Evolutionary conservation across 2,797 vertebrate genomes (phyloP).

Genomic region (Sebastes matsubarae): DNA sequence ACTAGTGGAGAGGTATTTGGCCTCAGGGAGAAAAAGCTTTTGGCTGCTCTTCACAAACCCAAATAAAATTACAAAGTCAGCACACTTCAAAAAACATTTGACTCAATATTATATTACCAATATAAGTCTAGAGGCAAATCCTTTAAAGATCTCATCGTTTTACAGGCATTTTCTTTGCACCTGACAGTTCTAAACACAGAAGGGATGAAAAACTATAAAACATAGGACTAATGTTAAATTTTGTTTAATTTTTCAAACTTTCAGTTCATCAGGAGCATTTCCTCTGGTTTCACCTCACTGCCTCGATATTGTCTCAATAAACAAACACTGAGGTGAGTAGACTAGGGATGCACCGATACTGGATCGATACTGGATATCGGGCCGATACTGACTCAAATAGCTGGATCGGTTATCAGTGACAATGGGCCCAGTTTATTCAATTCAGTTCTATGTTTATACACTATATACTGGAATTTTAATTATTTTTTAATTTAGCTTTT

Average conservation of each 20-base stretch:
- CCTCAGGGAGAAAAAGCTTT: slow-evolving; percentile 15
- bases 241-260: background rate
- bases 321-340: too few relatives aligned
- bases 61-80: background rate
- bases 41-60: background rate
- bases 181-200: background rate
- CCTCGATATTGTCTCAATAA: background rate
- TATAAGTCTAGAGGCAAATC: background rate
- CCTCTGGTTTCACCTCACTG: background rate
- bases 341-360: too few relatives aligned
- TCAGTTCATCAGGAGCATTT: background rate
- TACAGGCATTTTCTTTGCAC: background rate
- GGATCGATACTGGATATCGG: too few relatives aligned
- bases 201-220: background rate
- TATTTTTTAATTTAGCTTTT: too few relatives aligned
- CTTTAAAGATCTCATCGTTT: background rate
- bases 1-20: slow-evolving; percentile 36
- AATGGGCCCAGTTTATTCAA: accelerated
- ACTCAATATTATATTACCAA: background rate
- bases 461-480: too few relatives aligned
- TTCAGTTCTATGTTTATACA: too few relatives aligned
- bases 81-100: background rate
- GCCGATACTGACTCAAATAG: too few relatives aligned
- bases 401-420: too few relatives aligned
- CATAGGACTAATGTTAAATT: background rate